Conservation (phyloP, 2,113 vertebrate species). For the Lophius piscatorius region DNA sequence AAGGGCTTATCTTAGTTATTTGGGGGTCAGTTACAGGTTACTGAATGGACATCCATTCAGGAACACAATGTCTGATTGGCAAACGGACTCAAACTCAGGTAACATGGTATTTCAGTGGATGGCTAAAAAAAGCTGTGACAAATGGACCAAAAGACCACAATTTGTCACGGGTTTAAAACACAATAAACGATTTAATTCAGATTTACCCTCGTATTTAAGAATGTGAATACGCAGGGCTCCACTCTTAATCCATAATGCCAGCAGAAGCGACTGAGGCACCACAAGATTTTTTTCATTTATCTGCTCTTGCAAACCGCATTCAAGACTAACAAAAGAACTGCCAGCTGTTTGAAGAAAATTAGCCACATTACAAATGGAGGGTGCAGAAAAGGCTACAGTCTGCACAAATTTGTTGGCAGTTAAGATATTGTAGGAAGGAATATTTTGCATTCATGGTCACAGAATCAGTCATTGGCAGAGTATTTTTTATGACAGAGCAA, state of each 20-base stretch:
- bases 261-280: slow-evolving; percentile 6
- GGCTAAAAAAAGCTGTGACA: neutral
- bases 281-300: slow-evolving; percentile 23
- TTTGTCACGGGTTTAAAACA: neutral
- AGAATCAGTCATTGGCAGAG: too few species aligned
- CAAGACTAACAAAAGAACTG: slow-evolving; percentile 30
- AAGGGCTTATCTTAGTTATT: too few species aligned
- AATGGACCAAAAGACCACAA: neutral
- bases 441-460: too few species aligned
- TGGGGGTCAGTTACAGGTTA: too few species aligned
- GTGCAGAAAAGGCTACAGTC: slow-evolving; percentile 18
- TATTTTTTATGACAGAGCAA: too few species aligned
- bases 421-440: too few species aligned
- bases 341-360: slow-evolving; percentile 32
- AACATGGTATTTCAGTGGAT: too few species aligned
- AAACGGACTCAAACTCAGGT: too few species aligned
- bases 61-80: too few species aligned
- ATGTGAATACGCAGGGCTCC: slow-evolving; percentile 1
- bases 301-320: slow-evolving; percentile 11
- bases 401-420: too few species aligned
- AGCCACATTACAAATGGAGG: slow-evolving; percentile 14
- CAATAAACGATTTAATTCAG: neutral
- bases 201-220: neutral
- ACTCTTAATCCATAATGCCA: neutral
- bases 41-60: too few species aligned